These are phyloP conservation scores for Centropristis striata DNA, from an alignment of 2,113 vertebrate species.

Conservation along the genomic window DNA sequence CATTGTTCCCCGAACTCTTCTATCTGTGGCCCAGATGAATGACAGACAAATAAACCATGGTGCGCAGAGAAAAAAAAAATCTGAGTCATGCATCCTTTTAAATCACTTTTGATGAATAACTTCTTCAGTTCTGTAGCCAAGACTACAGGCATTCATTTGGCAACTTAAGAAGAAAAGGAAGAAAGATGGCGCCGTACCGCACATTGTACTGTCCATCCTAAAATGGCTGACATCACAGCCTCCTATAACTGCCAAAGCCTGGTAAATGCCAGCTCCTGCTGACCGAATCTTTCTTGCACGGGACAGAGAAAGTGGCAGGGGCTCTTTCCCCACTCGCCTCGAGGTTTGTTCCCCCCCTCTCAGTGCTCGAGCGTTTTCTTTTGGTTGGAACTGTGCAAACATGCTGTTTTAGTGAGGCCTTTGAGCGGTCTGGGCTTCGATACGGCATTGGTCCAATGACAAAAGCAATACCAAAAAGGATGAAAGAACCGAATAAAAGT, in stretches of 20 bases:
- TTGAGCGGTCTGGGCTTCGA: conserved; percentile 69
- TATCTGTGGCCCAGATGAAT: conserved; percentile 70
- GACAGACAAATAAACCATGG: conserved; percentile 75
- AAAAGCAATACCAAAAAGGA: conserved; percentile 72
- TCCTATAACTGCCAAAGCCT: conserved; percentile 74
- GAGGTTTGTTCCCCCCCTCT: conserved; percentile 30
- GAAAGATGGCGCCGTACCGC: conserved; percentile 82
- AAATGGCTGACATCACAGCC: conserved; percentile 85
- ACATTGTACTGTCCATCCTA: conserved; percentile 83
- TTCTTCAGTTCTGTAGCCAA: conserved; percentile 76
- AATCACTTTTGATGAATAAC: conserved; percentile 76
- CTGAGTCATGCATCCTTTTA: conserved; percentile 76
- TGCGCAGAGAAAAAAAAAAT: conserved; percentile 43
- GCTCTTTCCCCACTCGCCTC: conserved; percentile 62
- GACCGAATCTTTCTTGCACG: conserved; percentile 77
- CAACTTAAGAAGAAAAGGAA: conserved; percentile 78
- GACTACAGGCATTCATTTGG: conserved; percentile 79
- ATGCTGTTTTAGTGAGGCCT: conserved; percentile 76
- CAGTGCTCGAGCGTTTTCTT: conserved; percentile 70
- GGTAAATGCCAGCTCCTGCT: conserved; percentile 81
- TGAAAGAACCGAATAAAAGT: conserved; percentile 72
- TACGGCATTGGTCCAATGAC: conserved; percentile 67
- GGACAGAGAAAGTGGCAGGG: conserved; percentile 79
- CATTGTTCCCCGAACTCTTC: conserved; percentile 65
- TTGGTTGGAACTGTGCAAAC: conserved; percentile 81